Conservation (phyloP, 2,888 invertebrate genomes). For the Flexamia atlantica region DNA sequence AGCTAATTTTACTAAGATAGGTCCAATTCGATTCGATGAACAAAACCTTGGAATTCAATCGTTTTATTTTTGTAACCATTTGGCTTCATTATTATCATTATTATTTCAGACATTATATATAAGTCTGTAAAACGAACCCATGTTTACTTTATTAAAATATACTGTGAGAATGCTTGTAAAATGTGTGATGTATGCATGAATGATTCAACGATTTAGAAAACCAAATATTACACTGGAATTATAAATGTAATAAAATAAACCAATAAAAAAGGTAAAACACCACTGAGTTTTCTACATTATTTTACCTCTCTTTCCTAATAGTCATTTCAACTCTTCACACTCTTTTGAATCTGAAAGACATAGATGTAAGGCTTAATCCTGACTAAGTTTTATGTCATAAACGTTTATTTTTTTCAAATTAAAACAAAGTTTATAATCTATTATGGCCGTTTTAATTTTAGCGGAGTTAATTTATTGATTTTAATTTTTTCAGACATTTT, state of each 20-base stretch:
- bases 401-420: no score
- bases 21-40: slow-evolving; percentile 13
- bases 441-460: no score
- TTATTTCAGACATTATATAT: slow-evolving; percentile 14
- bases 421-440: no score
- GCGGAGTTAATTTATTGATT: no score
- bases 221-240: slow-evolving; percentile 62
- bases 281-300: not conserved
- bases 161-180: slow-evolving; percentile 36
- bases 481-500: no score
- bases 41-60: slow-evolving; percentile 21
- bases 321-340: no score
- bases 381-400: no score
- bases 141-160: slow-evolving; percentile 1
- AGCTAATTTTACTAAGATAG: slow-evolving; percentile 51
- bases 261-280: slow-evolving; percentile 62
- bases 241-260: slow-evolving; percentile 60
- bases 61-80: slow-evolving; percentile 33
- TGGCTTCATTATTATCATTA: slow-evolving; percentile 26
- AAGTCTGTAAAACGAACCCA: not conserved
- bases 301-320: no score
- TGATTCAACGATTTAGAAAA: slow-evolving; percentile 55
- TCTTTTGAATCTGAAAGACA: no score
- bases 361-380: no score
- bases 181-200: slow-evolving; percentile 51